Conservation (phyloP, 2,113 vertebrate species). For the Oceanites oceanicus region DNA sequence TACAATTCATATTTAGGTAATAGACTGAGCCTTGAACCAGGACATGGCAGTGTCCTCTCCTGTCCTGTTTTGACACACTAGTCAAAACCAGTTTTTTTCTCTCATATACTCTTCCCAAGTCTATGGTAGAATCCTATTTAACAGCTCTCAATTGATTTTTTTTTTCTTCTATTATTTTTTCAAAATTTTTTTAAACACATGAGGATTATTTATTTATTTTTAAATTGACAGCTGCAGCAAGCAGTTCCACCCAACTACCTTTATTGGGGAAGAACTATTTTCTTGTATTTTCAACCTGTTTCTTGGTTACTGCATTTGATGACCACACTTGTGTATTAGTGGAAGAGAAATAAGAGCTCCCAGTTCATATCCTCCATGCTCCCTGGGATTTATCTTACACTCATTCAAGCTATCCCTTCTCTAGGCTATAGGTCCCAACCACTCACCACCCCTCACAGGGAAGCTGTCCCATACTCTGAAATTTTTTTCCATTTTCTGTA, state of each 20-base stretch:
- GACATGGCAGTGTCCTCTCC: not conserved
- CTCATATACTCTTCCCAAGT: not conserved
- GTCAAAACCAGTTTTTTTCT: not conserved
- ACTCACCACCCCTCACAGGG: not conserved
- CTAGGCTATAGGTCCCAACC: not conserved
- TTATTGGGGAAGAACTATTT: not conserved
- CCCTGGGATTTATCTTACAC: not conserved
- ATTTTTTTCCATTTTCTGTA: not conserved
- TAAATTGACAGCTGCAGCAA: not conserved
- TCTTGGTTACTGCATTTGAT: not conserved
- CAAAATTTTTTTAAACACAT: not conserved
- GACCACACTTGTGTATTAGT: not conserved
- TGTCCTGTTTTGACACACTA: not conserved
- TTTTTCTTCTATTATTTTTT: not conserved
- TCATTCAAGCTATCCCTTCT: not conserved
- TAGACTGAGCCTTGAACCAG: not conserved
- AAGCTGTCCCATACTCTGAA: not conserved
- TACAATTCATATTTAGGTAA: not conserved
- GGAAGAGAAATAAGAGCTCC: not conserved
- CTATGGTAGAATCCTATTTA: not conserved
- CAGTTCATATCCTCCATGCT: not conserved
- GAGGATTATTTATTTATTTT: not conserved
- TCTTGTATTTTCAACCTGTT: not conserved
- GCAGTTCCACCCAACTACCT: not conserved
- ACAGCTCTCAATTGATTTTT: not conserved